Conservation (phyloP, 2,888 invertebrate species). For the Gasteruption jaculator region DNA sequence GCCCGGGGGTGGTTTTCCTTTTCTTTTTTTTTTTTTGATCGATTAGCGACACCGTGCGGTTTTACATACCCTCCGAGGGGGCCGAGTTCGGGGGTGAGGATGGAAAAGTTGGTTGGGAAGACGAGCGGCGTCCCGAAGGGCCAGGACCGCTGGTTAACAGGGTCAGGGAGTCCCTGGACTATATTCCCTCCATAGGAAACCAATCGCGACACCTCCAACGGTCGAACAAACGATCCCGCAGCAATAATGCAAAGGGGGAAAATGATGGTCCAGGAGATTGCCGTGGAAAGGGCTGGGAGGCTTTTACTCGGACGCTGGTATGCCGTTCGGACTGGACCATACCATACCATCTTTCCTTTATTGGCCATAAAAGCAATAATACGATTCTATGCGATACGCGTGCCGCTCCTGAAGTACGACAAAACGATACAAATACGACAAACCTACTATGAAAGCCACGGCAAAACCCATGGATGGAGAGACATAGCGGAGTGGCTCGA, state of each 20-base stretch:
- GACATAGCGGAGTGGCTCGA: no score
- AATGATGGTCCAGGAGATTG: slow-evolving; percentile 20
- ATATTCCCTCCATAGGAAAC: slow-evolving; percentile 44
- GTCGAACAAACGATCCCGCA: slow-evolving; percentile 34
- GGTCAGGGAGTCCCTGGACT: slow-evolving; percentile 49
- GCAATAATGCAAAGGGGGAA: slow-evolving; percentile 34
- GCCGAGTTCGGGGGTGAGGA: background rate
- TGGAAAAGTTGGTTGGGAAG: no score
- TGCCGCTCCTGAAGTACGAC: slow-evolving; percentile 40
- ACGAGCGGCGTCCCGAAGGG: slow-evolving; percentile 40
- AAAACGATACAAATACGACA: slow-evolving; percentile 45
- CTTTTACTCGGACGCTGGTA: no score
- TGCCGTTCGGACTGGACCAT: no score
- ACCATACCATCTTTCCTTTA: slow-evolving; percentile 42
- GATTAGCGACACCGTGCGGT: background rate
- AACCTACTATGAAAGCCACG: no score
- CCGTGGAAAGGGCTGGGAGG: no score
- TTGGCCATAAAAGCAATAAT: slow-evolving; percentile 52
- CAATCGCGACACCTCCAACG: slow-evolving; percentile 49
- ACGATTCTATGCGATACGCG: slow-evolving; percentile 43
- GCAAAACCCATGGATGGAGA: no score
- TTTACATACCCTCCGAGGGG: slow-evolving; percentile 6
- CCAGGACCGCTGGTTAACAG: slow-evolving; percentile 40
- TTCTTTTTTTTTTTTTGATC: slow-evolving; percentile 18
- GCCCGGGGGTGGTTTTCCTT: slow-evolving; percentile 8